Evolutionary conservation across 1,140 invertebrate species (phyloP).

Genomic region (Drosophila pachea): DNA sequence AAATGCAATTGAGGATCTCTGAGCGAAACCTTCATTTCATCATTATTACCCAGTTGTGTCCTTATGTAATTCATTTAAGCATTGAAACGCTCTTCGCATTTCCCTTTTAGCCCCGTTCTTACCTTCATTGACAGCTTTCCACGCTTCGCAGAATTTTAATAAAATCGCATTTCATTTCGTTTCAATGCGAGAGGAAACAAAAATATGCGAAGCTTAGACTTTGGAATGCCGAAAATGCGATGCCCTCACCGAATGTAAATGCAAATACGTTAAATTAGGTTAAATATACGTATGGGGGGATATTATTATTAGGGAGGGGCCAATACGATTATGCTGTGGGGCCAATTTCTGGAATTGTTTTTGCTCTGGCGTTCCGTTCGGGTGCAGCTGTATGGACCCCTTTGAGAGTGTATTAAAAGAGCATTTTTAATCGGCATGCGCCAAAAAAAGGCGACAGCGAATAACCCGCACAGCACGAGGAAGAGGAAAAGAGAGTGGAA

Average conservation of each 20-base stretch:
- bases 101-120: neutral
- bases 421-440: constrained; percentile 42
- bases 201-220: neutral
- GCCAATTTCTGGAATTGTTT: no score
- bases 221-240: neutral
- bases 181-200: constrained; percentile 23
- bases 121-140: constrained; percentile 8
- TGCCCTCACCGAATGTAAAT: neutral
- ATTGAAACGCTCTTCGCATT: neutral
- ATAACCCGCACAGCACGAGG: neutral
- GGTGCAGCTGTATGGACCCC: neutral
- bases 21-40: no score
- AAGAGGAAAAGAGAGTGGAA: neutral
- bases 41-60: neutral
- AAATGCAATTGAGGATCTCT: no score
- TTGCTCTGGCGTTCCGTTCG: no score
- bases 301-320: no score
- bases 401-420: constrained; percentile 1
- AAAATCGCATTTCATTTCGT: constrained; percentile 33
- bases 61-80: constrained; percentile 26
- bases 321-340: no score
- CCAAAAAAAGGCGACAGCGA: constrained; percentile 18
- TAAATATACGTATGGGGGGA: no score
- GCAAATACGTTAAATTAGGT: neutral
- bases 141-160: constrained; percentile 37